Percentiles rank a stretch among this genome's conserved stretches.
Conservation (phyloP, 2,888 invertebrate genomes). For the Drosophila peninsularis region DNA sequence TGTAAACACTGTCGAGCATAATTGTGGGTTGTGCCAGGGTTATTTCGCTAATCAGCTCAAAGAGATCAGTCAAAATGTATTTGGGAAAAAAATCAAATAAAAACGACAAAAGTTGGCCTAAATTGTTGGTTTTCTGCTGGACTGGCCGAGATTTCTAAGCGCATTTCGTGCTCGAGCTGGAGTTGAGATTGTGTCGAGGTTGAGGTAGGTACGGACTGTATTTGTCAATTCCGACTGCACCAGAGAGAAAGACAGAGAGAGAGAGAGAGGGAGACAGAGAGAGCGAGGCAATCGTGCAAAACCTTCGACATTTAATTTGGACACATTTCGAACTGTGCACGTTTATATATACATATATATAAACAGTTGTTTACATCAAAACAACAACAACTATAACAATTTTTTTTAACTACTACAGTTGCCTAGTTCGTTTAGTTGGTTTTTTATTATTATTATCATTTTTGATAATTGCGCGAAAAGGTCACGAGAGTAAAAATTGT, state of each 20-base stretch:
- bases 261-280: background rate
- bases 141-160: constrained; percentile 53
- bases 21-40: constrained; percentile 53
- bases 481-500: constrained; percentile 57
- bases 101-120: constrained; percentile 64
- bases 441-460: constrained; percentile 34
- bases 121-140: constrained; percentile 38
- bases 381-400: constrained; percentile 13
- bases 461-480: constrained; percentile 74
- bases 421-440: constrained; percentile 8
- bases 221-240: constrained; percentile 67
- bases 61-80: constrained; percentile 44
- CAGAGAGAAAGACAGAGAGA: constrained; percentile 1
- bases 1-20: constrained; percentile 14
- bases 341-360: constrained; percentile 61
- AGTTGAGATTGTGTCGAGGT: constrained; percentile 46
- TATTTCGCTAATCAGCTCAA: constrained; percentile 48
- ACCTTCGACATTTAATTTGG: constrained; percentile 79
- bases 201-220: constrained; percentile 61
- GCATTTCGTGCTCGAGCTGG: constrained; percentile 59
- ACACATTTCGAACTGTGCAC: constrained; percentile 68
- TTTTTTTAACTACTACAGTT: constrained; percentile 20
- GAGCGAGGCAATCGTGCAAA: constrained; percentile 71
- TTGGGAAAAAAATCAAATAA: background rate
- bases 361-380: constrained; percentile 50